A percentile compares a stretch with the other conserved stretches of the same genome.
Evolutionary conservation across 1,140 invertebrate genomes (phyloP).

Genomic region (Leptoteleia sp.): DNA sequence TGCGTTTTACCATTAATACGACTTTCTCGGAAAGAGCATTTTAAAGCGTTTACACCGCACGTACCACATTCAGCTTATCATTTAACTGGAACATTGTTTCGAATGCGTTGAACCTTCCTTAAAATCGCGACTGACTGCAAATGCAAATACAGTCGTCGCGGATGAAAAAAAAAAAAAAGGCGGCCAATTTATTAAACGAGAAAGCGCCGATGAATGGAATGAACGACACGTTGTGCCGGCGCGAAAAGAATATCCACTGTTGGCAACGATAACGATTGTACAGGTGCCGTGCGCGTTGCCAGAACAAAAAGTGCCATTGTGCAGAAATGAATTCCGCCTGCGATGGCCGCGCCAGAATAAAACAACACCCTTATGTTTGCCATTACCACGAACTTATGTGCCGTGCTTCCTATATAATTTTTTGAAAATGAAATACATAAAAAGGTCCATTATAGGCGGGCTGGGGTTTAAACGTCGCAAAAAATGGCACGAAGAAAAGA

Average conservation of each 20-base stretch:
- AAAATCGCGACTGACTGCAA: neutral
- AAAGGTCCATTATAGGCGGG: conserved; percentile 23
- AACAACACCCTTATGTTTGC: conserved; percentile 57
- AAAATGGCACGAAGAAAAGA: too few relatives aligned
- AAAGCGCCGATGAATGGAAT: conserved; percentile 33
- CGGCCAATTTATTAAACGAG: conserved; percentile 42
- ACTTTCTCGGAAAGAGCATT: too few relatives aligned
- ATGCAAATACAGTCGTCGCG: conserved; percentile 27
- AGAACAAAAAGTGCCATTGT: conserved; percentile 63
- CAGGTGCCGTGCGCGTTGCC: conserved; percentile 54
- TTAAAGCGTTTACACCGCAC: too few relatives aligned
- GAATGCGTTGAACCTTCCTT: too few relatives aligned
- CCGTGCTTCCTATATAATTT: conserved; percentile 56
- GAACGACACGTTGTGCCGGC: conserved; percentile 49
- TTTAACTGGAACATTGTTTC: too few relatives aligned
- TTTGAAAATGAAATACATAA: conserved; percentile 45
- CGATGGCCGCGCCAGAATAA: conserved; percentile 49
- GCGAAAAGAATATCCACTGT: conserved; percentile 29
- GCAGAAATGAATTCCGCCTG: conserved; percentile 57
- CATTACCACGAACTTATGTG: conserved; percentile 53
- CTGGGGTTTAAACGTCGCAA: neutral
- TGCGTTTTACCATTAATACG: too few relatives aligned
- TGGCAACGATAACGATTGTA: conserved; percentile 58
- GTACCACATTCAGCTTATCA: too few relatives aligned
- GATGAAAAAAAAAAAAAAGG: too few relatives aligned